Evolutionary conservation across 2,888 invertebrate genomes (phyloP).

Genomic region (Bruchidius siliquastri): DNA sequence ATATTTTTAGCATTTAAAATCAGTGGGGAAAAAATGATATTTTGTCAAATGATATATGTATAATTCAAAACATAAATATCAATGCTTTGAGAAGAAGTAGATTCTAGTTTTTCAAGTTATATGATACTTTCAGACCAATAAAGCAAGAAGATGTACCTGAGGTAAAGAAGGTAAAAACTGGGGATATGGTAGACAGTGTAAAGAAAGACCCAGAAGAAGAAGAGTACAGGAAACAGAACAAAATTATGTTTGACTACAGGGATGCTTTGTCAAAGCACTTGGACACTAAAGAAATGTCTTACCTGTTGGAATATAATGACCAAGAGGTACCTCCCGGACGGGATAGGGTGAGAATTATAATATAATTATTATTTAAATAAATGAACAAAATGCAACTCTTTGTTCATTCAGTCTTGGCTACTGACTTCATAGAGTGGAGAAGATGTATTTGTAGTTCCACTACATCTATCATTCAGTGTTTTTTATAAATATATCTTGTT

Average conservation of each 20-base stretch:
- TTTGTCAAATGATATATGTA: no score
- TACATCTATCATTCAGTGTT: no score
- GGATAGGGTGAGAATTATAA: conserved; percentile 64
- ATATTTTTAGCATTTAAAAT: no score
- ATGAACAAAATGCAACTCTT: no score
- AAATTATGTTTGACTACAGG: conserved; percentile 61
- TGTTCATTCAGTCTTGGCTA: no score
- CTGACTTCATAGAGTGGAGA: no score
- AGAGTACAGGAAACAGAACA: conserved; percentile 67
- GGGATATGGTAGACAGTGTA: conserved; percentile 49
- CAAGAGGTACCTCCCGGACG: conserved; percentile 65
- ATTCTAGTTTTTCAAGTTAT: background rate
- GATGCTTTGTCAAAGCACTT: conserved; percentile 57
- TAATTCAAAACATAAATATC: no score
- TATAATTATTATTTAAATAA: conserved; percentile 8
- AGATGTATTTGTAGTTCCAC: no score
- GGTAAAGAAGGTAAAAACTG: conserved; percentile 66
- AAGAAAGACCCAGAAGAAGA: conserved; percentile 52
- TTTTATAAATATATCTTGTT: background rate
- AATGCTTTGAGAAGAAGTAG: no score
- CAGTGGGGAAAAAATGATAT: no score
- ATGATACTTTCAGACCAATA: conserved; percentile 36
- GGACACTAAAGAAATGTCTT: conserved; percentile 56
- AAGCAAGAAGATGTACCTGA: conserved; percentile 56
- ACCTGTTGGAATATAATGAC: conserved; percentile 66